A percentile compares a stretch with the other conserved stretches of the same genome.
phyloP scores from a whole-genome alignment of 2,888 invertebrate genomes.

The Harpagoxenus sublaevis region DNA sequence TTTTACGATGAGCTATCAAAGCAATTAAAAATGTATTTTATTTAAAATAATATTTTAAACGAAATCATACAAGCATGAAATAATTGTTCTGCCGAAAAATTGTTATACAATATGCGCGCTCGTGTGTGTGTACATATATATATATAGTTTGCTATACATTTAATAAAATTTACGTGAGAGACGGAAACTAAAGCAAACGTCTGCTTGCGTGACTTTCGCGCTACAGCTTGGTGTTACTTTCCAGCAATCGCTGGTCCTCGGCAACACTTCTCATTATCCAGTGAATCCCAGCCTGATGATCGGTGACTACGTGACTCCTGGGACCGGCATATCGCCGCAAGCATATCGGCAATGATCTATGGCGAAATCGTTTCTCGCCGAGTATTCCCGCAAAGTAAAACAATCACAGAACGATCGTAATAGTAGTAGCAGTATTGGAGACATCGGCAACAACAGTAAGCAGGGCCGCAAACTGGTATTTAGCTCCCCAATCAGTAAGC shows the following conservation, averaged over 20 bases:
- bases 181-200: slow-evolving; percentile 82
- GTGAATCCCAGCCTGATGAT: slow-evolving; percentile 92
- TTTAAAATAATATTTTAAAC: neutral
- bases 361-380: slow-evolving; percentile 78
- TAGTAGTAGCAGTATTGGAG: slow-evolving; percentile 69
- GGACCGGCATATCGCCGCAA: slow-evolving; percentile 86
- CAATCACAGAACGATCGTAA: slow-evolving; percentile 74
- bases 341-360: slow-evolving; percentile 84
- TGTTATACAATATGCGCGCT: slow-evolving; percentile 46
- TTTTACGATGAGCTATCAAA: slow-evolving; percentile 16
- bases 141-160: slow-evolving; percentile 65
- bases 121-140: neutral
- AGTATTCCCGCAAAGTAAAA: slow-evolving; percentile 79
- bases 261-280: slow-evolving; percentile 89
- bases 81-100: slow-evolving; percentile 1
- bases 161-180: slow-evolving; percentile 46
- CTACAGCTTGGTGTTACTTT: slow-evolving; percentile 86
- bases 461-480: slow-evolving; percentile 78
- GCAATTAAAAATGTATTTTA: neutral
- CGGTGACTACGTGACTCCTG: slow-evolving; percentile 91
- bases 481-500: slow-evolving; percentile 79
- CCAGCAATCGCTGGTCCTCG: slow-evolving; percentile 88
- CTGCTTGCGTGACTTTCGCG: slow-evolving; percentile 83
- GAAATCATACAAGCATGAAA: slow-evolving; percentile 30
- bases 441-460: slow-evolving; percentile 67